phyloP scores from a whole-genome alignment of 2,888 invertebrate species.

The Agriopis aurantiaria region DNA sequence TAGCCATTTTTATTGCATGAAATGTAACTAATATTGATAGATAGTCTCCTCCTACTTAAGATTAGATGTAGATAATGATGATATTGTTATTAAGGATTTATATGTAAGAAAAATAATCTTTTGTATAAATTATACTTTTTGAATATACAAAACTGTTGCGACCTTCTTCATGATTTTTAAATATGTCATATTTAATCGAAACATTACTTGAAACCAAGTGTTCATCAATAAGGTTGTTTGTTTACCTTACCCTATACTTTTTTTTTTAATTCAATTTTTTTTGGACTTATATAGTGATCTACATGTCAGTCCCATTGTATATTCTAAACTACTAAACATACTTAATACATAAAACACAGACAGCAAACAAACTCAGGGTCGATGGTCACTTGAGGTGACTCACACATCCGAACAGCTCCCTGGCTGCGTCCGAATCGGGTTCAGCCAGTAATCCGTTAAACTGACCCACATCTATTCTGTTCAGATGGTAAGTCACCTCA shows the following conservation, averaged over 20 bases:
- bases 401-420: no score
- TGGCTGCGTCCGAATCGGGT: no score
- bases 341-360: no score
- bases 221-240: constrained; percentile 15
- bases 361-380: no score
- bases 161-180: not conserved
- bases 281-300: no score
- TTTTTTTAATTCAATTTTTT: no score
- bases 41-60: constrained; percentile 4
- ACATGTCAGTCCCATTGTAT: no score
- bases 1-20: not conserved
- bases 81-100: not conserved
- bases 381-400: no score
- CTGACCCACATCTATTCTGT: no score
- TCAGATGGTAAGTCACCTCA: no score
- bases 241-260: constrained; percentile 4
- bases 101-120: not conserved
- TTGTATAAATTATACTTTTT: not conserved
- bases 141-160: not conserved
- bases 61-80: not conserved
- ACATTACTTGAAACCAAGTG: not conserved
- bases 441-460: no score
- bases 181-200: not conserved
- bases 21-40: not conserved
- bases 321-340: no score